Percentiles rank a stretch among this genome's conserved stretches.
Conservation (phyloP, 2,888 invertebrate species). For the Abrostola triplasia region DNA sequence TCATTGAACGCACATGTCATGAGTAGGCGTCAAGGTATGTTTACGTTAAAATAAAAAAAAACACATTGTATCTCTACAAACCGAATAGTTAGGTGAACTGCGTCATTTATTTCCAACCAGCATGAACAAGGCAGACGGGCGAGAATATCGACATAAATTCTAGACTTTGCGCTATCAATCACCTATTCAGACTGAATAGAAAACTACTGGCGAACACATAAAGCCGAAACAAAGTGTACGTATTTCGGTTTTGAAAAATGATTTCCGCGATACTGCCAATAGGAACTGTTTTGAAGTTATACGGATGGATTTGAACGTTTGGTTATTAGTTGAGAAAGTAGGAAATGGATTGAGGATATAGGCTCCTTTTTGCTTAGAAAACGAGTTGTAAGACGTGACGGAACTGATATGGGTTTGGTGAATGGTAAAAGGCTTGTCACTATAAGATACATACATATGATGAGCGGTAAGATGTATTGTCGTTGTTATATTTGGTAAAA, state of each 20-base stretch:
- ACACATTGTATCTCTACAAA: background rate
- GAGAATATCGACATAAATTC: conserved; percentile 49
- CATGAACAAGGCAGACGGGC: conserved; percentile 21
- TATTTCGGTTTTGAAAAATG: conserved; percentile 39
- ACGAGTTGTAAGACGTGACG: too few species aligned
- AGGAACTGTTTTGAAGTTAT: background rate
- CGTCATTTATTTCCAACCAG: conserved; percentile 29
- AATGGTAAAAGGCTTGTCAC: too few species aligned
- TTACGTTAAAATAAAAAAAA: background rate
- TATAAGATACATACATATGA: too few species aligned
- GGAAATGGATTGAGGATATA: too few species aligned
- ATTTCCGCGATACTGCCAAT: conserved; percentile 10
- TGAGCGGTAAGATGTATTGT: too few species aligned
- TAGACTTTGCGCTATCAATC: conserved; percentile 47
- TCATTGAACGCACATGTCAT: too few species aligned
- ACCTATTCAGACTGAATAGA: conserved; percentile 44
- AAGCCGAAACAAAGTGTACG: conserved; percentile 44
- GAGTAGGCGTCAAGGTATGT: too few species aligned
- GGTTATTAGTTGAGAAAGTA: background rate
- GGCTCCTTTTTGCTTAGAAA: too few species aligned
- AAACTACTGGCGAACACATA: conserved; percentile 36
- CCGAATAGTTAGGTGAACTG: background rate
- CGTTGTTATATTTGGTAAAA: too few species aligned
- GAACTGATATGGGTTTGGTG: too few species aligned
- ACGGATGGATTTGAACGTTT: background rate